A percentile compares a stretch with the other conserved stretches of the same genome.
Conservation (phyloP, 53 echinoderm and acorn worm species). For the Antedon mediterranea region DNA sequence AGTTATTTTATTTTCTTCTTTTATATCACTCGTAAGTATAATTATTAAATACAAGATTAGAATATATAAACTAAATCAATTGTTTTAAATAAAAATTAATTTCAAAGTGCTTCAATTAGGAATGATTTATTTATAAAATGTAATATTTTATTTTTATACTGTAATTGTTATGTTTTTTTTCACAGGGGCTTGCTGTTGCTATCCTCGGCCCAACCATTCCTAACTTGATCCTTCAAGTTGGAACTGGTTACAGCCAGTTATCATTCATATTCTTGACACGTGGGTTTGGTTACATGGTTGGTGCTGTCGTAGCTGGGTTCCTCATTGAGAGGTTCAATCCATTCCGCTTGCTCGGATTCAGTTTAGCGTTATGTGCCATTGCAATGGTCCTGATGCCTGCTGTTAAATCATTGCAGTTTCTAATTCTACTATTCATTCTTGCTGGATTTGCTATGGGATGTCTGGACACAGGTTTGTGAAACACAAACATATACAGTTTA, state of each 20-base stretch:
- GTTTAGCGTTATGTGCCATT: constrained; percentile 25
- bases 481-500: no score
- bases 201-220: constrained; percentile 3
- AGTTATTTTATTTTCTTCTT: background rate
- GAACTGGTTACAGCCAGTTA: constrained; percentile 10
- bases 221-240: background rate
- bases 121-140: no score
- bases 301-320: constrained; percentile 46
- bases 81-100: no score
- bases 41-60: no score
- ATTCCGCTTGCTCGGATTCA: constrained; percentile 26
- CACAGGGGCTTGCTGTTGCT: constrained; percentile 9
- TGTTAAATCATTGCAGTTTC: background rate
- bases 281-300: constrained; percentile 55
- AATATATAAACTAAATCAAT: no score
- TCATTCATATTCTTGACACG: constrained; percentile 64
- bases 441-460: constrained; percentile 79
- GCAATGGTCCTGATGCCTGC: constrained; percentile 40
- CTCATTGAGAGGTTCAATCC: constrained; percentile 51
- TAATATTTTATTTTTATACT: no score
- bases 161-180: no score
- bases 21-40: background rate
- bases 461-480: constrained; percentile 58
- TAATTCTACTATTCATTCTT: constrained; percentile 1
- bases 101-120: no score